Evolutionary conservation across 2,113 vertebrate genomes (phyloP).

Genomic region (Sula dactylatra): DNA sequence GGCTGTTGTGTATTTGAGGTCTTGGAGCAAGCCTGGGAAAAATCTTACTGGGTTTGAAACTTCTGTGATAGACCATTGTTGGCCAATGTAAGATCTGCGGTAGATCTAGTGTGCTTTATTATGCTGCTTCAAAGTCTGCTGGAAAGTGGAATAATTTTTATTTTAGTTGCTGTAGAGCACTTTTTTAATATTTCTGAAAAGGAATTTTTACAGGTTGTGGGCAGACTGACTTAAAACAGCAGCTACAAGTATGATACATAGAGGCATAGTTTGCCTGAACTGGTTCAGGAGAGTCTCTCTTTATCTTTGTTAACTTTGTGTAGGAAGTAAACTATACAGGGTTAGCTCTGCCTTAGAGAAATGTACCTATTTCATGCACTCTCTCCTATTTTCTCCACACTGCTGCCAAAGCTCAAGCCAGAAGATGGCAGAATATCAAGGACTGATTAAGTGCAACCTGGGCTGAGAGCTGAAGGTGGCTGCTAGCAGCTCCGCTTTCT

Average conservation of each 20-base stretch:
- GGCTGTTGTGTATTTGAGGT: neutral
- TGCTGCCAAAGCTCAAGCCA: conserved; percentile 54
- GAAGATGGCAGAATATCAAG: conserved; percentile 66
- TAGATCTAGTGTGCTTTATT: neutral
- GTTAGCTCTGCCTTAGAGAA: neutral
- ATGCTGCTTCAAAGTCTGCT: neutral
- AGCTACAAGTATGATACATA: neutral
- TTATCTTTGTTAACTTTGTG: neutral
- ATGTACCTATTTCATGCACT: neutral
- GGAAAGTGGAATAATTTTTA: neutral
- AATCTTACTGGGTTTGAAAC: neutral
- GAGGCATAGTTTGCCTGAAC: neutral
- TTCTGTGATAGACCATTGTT: neutral
- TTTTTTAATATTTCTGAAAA: neutral
- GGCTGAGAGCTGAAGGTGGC: conserved; percentile 61
- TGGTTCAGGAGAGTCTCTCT: neutral
- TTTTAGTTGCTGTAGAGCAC: neutral
- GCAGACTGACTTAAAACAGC: neutral
- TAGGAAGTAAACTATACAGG: neutral
- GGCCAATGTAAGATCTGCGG: too few species aligned
- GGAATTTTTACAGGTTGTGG: neutral
- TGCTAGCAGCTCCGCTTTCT: conserved; percentile 56
- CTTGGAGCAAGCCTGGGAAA: neutral
- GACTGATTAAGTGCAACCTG: conserved; percentile 70
- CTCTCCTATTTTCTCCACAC: neutral